Percentiles rank a stretch among this genome's conserved stretches.
Conservation (phyloP, 2,888 invertebrate species). For the Hydrotaea cyrtoneurina region DNA sequence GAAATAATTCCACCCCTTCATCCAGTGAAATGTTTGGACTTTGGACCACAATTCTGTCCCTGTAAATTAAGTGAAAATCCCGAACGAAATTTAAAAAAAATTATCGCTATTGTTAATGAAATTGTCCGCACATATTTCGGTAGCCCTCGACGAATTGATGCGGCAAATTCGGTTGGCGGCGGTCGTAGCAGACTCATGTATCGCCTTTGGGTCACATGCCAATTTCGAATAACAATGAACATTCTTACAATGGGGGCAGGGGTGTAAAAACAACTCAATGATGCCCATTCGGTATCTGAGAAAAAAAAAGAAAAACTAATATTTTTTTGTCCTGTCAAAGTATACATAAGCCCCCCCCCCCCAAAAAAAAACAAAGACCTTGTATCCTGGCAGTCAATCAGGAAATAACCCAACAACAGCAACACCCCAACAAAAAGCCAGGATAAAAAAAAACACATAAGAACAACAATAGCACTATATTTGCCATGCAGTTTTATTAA, state of each 20-base stretch:
- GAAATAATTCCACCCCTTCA: no score
- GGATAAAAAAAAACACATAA: not conserved
- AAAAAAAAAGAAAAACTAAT: not conserved
- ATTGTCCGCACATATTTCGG: not conserved
- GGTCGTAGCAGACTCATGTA: not conserved
- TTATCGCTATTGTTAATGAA: no score
- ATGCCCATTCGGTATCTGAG: not conserved
- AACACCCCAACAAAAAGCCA: not conserved
- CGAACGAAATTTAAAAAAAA: no score
- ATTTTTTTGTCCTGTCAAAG: conserved; percentile 3
- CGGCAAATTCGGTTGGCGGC: not conserved
- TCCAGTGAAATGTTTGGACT: no score
- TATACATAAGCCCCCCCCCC: conserved; percentile 1
- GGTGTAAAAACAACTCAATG: not conserved
- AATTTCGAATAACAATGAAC: not conserved
- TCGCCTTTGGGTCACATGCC: not conserved
- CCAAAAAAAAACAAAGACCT: not conserved
- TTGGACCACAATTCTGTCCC: no score
- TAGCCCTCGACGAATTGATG: not conserved
- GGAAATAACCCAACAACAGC: not conserved
- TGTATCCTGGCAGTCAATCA: not conserved
- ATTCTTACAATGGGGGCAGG: not conserved
- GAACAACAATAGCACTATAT: not conserved
- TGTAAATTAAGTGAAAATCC: no score
- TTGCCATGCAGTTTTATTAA: not conserved